Base-by-base conservation (phyloP, 2,797 vertebrate genomes). In the Emys orbicularis region DNA sequence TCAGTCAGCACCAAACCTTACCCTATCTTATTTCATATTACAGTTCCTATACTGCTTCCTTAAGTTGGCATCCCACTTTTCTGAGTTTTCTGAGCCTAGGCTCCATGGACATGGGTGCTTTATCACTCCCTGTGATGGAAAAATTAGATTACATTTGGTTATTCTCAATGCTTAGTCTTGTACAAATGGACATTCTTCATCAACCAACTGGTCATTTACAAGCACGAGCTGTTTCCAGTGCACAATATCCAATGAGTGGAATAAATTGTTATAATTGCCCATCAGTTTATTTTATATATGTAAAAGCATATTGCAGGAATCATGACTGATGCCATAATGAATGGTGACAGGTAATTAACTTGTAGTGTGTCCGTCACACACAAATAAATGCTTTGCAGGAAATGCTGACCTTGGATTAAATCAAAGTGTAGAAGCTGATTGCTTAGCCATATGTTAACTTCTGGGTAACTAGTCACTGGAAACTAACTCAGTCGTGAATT, bases 191-290 rank as follows among this genome's bases (percentile, higher is more conserved):
- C 79, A 41, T 89, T 96, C 87, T 94, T 80, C 72, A 79, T 94
- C 92, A 92, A 2, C 81, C 81, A 80, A 94, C 85, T n/a, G 23
- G 68, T 15, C 57, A 12, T 0, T 90, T 87, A 88, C 85, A 88
- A 81, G 81, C n/a, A 72, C 0, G 0, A 2, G 0, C 21, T 61
- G 2, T 37, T 94, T 95, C 61, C 8, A 52, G 0, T 59, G 57
- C 34, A 89, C 90, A 88, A 9, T 47, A 65, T 90, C 56, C 41
- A 80, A 12, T 2, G 47, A 92, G 53, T 15, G 13, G 84, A 83
- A 90, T 92, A 83, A 92, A 93, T 85, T 88, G 47, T 87, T 92
- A 65, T 18, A 92, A 84, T 84, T 91, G 53, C n/a, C 85, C 34
- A 74, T 90, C 72, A 90, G 0, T 90, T 96, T 37, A 15, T 44